phyloP scores from a whole-genome alignment of 2,797 vertebrate species.

The Lutjanus argentimaculatus region DNA sequence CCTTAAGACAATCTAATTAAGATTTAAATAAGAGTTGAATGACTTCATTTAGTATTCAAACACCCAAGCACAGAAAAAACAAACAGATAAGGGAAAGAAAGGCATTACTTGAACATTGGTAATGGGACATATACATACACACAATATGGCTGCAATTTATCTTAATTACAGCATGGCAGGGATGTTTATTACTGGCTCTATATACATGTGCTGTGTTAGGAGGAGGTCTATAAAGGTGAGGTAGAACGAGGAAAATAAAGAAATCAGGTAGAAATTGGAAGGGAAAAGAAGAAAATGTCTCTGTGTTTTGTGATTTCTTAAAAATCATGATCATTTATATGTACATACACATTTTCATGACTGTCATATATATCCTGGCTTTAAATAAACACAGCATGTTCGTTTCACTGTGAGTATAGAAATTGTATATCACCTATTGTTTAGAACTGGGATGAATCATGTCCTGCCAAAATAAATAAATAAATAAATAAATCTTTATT shows the following conservation, averaged over 20 bases:
- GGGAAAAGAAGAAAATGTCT: not conserved
- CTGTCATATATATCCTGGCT: not conserved
- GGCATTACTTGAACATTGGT: slow-evolving; percentile 8
- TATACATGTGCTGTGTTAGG: not conserved
- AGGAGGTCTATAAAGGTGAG: not conserved
- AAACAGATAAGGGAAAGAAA: slow-evolving; percentile 24
- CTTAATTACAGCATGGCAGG: slow-evolving; percentile 42
- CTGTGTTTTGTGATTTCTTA: not conserved
- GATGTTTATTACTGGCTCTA: slow-evolving; percentile 23
- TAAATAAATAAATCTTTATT: too few species aligned
- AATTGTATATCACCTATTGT: too few species aligned
- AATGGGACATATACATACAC: slow-evolving; percentile 3
- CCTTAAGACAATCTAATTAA: slow-evolving; percentile 63
- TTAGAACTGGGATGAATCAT: too few species aligned
- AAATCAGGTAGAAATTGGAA: not conserved
- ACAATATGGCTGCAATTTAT: slow-evolving; percentile 23
- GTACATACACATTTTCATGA: not conserved
- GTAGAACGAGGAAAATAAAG: not conserved
- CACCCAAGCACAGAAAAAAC: slow-evolving; percentile 17
- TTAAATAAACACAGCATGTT: not conserved
- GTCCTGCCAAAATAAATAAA: too few species aligned
- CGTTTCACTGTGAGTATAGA: not conserved
- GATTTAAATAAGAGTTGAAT: slow-evolving; percentile 46
- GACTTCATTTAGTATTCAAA: slow-evolving; percentile 53
- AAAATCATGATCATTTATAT: not conserved